phyloP scores from a whole-genome alignment of 92 coral and sea anemone species.

The Muricea muricata region DNA sequence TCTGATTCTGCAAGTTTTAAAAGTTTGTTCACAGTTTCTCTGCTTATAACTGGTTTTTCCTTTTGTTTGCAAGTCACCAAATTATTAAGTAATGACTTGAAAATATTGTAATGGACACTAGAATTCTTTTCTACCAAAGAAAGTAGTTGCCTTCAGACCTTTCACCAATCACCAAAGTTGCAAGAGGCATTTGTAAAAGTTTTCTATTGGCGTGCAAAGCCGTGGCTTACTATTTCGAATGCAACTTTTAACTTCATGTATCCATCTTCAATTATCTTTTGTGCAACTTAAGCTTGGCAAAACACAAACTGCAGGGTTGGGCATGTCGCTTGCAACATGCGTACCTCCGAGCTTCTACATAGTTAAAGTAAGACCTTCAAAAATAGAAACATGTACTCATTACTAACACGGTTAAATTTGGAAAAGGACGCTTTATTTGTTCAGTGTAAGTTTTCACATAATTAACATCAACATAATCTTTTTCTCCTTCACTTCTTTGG shows the following conservation, averaged over 20 bases:
- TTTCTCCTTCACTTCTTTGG: not conserved
- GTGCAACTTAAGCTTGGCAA: constrained; percentile 50
- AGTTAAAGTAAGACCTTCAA: constrained; percentile 58
- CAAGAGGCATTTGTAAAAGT: constrained; percentile 63
- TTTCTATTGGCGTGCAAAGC: constrained; percentile 55
- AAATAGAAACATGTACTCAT: constrained; percentile 40
- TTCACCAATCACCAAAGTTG: constrained; percentile 27
- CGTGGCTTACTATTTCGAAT: constrained; percentile 40
- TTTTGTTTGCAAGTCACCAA: too few relatives aligned
- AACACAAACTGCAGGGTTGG: constrained; percentile 50
- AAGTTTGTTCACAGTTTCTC: too few relatives aligned
- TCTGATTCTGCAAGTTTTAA: too few relatives aligned
- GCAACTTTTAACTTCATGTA: constrained; percentile 57
- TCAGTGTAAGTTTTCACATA: too few relatives aligned
- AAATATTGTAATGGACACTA: too few relatives aligned
- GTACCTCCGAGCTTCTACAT: constrained; percentile 28
- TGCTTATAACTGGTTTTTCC: too few relatives aligned
- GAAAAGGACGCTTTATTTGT: constrained; percentile 45
- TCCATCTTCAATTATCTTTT: constrained; percentile 48
- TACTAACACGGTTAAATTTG: not conserved
- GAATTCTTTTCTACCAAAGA: too few relatives aligned
- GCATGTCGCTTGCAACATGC: constrained; percentile 46
- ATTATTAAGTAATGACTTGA: too few relatives aligned
- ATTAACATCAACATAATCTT: not conserved
- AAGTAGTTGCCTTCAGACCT: not conserved